A percentile compares a stretch with the other conserved stretches of the same genome.
Evolutionary conservation across 1,140 invertebrate genomes (phyloP).

Genomic region (Atopsyche davidsoni): DNA sequence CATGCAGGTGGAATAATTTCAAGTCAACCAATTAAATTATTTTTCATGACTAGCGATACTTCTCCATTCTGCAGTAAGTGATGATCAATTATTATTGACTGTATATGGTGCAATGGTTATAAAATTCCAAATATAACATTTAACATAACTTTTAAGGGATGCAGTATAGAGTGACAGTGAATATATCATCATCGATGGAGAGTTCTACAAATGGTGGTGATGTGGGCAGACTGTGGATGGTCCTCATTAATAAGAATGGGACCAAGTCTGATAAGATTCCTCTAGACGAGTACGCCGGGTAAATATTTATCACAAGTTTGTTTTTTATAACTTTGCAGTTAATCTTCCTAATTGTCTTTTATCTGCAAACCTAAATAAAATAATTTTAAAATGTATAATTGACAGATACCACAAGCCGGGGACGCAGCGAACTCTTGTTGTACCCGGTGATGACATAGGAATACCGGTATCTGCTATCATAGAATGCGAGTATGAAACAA

Average conservation of each 20-base stretch:
- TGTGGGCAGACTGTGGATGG: conserved; percentile 63
- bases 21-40: conserved; percentile 55
- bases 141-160: conserved; percentile 59
- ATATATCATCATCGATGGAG: conserved; percentile 64
- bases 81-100: conserved; percentile 2
- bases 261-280: conserved; percentile 55
- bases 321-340: too few relatives aligned
- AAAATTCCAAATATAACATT: conserved; percentile 17
- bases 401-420: conserved; percentile 58
- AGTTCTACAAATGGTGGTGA: conserved; percentile 71
- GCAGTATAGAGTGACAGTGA: conserved; percentile 68
- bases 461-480: conserved; percentile 59
- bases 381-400: conserved; percentile 12
- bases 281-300: conserved; percentile 49
- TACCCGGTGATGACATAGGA: conserved; percentile 60
- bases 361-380: neutral
- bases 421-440: conserved; percentile 58
- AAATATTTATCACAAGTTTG: conserved; percentile 28
- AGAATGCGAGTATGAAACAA: conserved; percentile 71
- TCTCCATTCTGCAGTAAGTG: conserved; percentile 74
- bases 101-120: too few relatives aligned
- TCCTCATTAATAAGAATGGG: conserved; percentile 56
- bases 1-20: conserved; percentile 38
- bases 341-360: neutral
- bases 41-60: conserved; percentile 60